phyloP scores from a whole-genome alignment of 1,140 invertebrate genomes.

The Onthophagus taurus region DNA sequence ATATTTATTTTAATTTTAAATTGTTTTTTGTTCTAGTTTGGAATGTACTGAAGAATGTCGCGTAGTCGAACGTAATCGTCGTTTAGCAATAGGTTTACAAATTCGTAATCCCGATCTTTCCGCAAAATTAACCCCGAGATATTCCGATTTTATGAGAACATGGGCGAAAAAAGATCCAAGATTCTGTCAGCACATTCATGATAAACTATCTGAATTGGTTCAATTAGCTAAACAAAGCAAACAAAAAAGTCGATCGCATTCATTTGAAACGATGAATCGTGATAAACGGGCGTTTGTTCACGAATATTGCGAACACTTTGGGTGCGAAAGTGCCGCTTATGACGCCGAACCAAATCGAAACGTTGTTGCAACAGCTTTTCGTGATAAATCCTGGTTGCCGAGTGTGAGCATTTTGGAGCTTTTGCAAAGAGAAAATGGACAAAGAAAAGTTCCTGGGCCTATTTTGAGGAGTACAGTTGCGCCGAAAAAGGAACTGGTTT shows the following conservation, averaged over 20 bases:
- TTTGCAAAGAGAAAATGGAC: slow-evolving; percentile 65
- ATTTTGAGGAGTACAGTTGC: slow-evolving; percentile 15
- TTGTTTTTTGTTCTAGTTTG: slow-evolving; percentile 45
- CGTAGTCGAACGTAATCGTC: slow-evolving; percentile 73
- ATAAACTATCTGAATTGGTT: slow-evolving; percentile 76
- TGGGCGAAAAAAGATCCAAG: slow-evolving; percentile 73
- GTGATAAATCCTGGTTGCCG: slow-evolving; percentile 69
- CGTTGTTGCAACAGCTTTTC: slow-evolving; percentile 79
- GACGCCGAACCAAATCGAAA: slow-evolving; percentile 92
- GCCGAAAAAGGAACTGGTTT: slow-evolving; percentile 2
- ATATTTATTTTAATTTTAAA: slow-evolving; percentile 1
- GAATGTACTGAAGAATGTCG: slow-evolving; percentile 92
- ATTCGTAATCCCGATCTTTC: slow-evolving; percentile 81
- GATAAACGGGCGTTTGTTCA: slow-evolving; percentile 86
- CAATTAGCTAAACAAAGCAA: slow-evolving; percentile 75
- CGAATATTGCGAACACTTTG: slow-evolving; percentile 90
- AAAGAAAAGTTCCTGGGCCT: slow-evolving; percentile 62
- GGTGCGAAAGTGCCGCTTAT: slow-evolving; percentile 84
- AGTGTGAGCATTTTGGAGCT: slow-evolving; percentile 73
- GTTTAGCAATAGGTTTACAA: slow-evolving; percentile 80
- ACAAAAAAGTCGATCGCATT: slow-evolving; percentile 51
- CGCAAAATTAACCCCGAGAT: slow-evolving; percentile 68
- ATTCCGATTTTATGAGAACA: slow-evolving; percentile 78
- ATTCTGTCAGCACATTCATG: slow-evolving; percentile 78
- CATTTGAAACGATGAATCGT: slow-evolving; percentile 87